These are phyloP conservation scores for Cotesia congregata DNA, from an alignment of 2,888 invertebrate species.

Conservation along the genomic window DNA sequence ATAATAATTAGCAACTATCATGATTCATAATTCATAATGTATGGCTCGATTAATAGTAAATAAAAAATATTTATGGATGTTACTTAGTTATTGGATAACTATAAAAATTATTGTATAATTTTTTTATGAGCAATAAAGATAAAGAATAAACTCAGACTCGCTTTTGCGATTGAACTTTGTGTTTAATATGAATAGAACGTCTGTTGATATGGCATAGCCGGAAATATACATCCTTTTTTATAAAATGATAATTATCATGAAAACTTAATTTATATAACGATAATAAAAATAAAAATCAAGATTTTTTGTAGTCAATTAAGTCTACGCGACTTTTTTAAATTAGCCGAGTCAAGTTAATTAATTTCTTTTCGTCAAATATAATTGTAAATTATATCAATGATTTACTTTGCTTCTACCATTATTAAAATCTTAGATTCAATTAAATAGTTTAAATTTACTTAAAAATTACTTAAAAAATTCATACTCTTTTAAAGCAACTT, in stretches of 20 bases:
- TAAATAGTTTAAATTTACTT: background rate
- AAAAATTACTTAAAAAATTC: too few relatives aligned
- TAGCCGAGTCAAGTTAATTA: background rate
- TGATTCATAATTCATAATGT: background rate
- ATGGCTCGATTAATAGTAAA: background rate
- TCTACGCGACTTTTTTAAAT: background rate
- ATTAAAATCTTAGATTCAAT: background rate
- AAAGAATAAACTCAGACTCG: background rate
- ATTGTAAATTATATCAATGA: background rate
- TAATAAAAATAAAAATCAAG: background rate
- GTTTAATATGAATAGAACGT: background rate
- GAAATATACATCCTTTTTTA: constrained; percentile 48
- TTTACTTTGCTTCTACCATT: background rate
- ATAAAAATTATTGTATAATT: background rate
- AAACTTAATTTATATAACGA: constrained; percentile 21
- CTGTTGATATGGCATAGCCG: constrained; percentile 29
- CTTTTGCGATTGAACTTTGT: background rate
- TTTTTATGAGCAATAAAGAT: background rate
- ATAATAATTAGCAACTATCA: background rate
- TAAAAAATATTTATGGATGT: background rate
- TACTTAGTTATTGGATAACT: background rate
- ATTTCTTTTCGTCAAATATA: background rate
- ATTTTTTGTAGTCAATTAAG: constrained; percentile 18
- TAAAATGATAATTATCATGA: constrained; percentile 40
- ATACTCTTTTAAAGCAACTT: too few relatives aligned